Percentiles rank a stretch among this genome's conserved stretches.
These are phyloP conservation scores for Epinephelus cyanopodus DNA, from an alignment of 2,113 vertebrate species.

Conservation along the genomic window DNA sequence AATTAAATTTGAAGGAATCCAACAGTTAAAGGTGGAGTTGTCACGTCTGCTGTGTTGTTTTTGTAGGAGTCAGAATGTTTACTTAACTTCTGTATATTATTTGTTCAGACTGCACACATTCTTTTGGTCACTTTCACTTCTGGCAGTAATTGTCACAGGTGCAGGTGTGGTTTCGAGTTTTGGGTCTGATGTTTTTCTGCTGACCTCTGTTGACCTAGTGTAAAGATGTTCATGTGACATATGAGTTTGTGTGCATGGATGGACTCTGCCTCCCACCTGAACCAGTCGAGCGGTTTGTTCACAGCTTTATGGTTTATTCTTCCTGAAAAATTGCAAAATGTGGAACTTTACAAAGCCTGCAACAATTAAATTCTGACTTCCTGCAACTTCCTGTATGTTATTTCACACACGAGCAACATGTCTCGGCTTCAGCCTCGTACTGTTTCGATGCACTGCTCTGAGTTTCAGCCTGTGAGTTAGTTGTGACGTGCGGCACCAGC, in stretches of 20 bases:
- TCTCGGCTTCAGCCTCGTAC: background rate
- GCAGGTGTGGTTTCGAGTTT: no score
- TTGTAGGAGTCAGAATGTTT: no score
- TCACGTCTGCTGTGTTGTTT: no score
- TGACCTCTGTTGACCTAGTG: background rate
- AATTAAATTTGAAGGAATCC: no score
- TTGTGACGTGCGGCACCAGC: slow-evolving; percentile 41
- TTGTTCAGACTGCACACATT: no score
- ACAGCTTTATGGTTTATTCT: background rate
- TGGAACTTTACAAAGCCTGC: background rate
- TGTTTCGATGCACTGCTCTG: slow-evolving; percentile 1
- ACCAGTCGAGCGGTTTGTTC: background rate
- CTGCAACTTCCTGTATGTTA: background rate
- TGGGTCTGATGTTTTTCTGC: no score
- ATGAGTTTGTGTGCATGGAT: background rate
- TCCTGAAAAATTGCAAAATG: background rate
- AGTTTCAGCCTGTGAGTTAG: slow-evolving; percentile 7
- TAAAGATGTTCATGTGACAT: background rate
- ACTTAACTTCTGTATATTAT: no score
- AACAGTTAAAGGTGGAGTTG: no score
- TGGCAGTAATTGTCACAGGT: no score
- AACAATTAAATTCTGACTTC: background rate
- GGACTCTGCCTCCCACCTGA: background rate
- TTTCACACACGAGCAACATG: background rate
- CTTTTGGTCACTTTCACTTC: no score